phyloP scores from a whole-genome alignment of 1,140 invertebrate genomes.

The Parapsyche elsis region DNA sequence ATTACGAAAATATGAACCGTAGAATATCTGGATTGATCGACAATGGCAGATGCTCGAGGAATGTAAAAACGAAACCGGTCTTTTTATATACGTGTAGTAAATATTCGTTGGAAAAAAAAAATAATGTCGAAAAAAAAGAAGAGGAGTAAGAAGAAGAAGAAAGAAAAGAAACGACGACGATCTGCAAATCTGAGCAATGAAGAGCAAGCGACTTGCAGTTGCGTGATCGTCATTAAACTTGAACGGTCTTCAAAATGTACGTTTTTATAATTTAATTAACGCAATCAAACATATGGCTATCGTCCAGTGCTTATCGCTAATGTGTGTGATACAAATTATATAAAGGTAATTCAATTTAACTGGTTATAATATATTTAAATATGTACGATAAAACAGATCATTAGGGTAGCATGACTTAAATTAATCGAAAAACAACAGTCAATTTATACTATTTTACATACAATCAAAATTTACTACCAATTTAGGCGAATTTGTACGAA shows the following conservation, averaged over 20 bases:
- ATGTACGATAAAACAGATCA: no score
- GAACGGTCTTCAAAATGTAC: constrained; percentile 6
- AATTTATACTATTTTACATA: no score
- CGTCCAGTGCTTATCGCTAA: not conserved
- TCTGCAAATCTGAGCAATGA: not conserved
- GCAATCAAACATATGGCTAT: not conserved
- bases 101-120: constrained; percentile 12
- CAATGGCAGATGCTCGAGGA: constrained; percentile 26
- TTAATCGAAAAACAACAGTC: no score
- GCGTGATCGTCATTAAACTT: not conserved
- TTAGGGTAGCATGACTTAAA: no score
- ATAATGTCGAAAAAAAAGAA: not conserved
- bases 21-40: constrained; percentile 6
- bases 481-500: no score
- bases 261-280: constrained; percentile 11
- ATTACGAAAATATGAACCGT: not conserved
- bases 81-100: constrained; percentile 14
- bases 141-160: not conserved
- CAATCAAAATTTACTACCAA: no score
- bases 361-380: no score
- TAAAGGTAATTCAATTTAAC: no score
- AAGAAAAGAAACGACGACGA: not conserved
- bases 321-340: no score
- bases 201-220: not conserved
- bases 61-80: constrained; percentile 29